phyloP scores from a whole-genome alignment of 2,113 vertebrate species.

The Charadrius vociferus region DNA sequence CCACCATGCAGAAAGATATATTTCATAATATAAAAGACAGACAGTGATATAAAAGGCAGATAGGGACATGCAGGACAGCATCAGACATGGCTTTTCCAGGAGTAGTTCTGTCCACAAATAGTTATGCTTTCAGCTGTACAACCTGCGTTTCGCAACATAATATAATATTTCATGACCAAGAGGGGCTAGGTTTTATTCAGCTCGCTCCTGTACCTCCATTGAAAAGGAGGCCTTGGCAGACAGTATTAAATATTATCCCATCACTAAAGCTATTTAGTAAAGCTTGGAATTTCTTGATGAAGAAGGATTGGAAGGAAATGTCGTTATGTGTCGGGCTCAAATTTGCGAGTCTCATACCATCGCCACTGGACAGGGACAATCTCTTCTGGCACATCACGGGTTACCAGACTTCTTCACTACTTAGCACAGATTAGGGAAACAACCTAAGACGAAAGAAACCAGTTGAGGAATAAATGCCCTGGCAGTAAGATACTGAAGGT shows the following conservation, averaged over 20 bases:
- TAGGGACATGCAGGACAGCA: background rate
- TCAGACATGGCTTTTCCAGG: background rate
- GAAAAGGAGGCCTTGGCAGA: background rate
- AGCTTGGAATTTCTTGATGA: background rate
- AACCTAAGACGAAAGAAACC: background rate
- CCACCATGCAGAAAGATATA: background rate
- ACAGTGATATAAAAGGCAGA: background rate
- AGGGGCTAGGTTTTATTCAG: background rate
- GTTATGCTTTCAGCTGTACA: background rate
- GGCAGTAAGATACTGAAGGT: background rate
- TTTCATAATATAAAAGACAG: background rate
- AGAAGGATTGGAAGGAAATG: background rate
- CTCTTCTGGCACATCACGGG: background rate
- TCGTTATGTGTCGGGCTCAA: background rate
- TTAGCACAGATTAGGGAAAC: background rate
- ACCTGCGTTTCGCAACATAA: background rate
- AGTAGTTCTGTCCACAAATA: background rate
- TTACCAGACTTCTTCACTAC: background rate
- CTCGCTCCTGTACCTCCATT: background rate
- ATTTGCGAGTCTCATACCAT: background rate
- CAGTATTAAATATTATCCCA: background rate
- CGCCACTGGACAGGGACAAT: background rate
- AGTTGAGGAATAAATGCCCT: background rate
- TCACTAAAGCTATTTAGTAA: background rate
- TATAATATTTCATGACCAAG: background rate